A percentile compares a stretch with the other conserved stretches of the same genome.
phyloP scores from a whole-genome alignment of 37 sponge, comb jelly and placozoan genomes.

The Aphrocallistes beatrix region DNA sequence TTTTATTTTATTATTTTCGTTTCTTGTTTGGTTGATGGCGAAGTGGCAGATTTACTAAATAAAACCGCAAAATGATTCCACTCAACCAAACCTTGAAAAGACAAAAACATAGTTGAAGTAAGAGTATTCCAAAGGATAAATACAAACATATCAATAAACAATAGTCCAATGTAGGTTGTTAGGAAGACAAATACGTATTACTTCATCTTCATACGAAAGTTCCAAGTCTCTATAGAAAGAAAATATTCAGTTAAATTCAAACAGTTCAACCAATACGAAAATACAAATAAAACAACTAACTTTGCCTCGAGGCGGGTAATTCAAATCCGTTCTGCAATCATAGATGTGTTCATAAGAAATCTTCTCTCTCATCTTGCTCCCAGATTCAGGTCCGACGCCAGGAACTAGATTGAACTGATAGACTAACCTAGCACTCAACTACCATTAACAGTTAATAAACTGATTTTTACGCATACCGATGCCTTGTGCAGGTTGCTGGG shows the following conservation, averaged over 20 bases:
- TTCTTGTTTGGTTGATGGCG: too few species aligned
- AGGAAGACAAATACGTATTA: too few species aligned
- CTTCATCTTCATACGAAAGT: neutral
- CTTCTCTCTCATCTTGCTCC: neutral
- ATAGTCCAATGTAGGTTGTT: too few species aligned
- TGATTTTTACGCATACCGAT: neutral
- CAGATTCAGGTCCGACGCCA: neutral
- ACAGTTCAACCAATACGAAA: neutral
- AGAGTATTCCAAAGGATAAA: too few species aligned
- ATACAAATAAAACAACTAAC: neutral
- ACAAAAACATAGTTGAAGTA: too few species aligned
- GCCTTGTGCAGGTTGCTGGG: constrained; percentile 15
- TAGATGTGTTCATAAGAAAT: neutral
- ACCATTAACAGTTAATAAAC: neutral
- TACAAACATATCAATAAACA: too few species aligned
- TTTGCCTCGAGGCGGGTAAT: constrained; percentile 4
- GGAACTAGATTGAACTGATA: neutral
- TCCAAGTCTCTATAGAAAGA: constrained; percentile 9
- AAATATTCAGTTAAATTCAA: neutral
- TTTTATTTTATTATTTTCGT: too few species aligned
- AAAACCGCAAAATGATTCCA: too few species aligned
- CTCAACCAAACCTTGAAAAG: too few species aligned
- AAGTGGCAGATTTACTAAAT: too few species aligned
- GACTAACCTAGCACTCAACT: too few species aligned
- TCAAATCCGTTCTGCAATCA: neutral